Base-by-base conservation (phyloP, 2,113 vertebrate genomes). In the Chaetodon trifascialis region DNA sequence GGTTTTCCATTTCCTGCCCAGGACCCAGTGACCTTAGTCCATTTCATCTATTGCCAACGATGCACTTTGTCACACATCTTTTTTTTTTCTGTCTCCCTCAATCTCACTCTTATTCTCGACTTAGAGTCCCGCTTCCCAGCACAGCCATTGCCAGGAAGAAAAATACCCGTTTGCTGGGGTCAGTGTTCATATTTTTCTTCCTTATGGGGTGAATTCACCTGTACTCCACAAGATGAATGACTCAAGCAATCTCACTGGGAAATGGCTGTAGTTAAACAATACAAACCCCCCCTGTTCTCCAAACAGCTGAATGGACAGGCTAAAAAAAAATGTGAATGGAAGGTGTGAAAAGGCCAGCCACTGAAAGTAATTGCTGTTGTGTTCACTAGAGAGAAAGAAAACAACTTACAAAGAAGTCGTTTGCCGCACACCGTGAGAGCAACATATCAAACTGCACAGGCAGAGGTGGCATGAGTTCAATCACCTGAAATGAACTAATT, bases 201-300 rank as follows among this genome's bases (percentile, higher is more conserved):
- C 66, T 83, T 67, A 62, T 56, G 62, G 80, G 82, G 76, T 79
- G 78, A 83, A 38, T 83, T 91, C 76, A 90, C 87, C 88, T 91
- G 79, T 38, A 40, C 60, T 85, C 79, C 40, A 81, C 78, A 91
- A 86, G 88, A 94, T 89, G 85, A 93, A 93, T 76, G 86, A 79
- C 86, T 84, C 1, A 2, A 76, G 59, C n/a, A 6, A 71, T 66
- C 85, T 85, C 81, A 42, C 47, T 70, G 83, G 85, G 75, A 89
- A 89, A 87, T 80, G 75, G 87, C 64, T 79, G 66, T 63, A 73
- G 86, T 92, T 84, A 92, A 93, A 90, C 91, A 87, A 86, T 83
- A 70, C 72, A 72, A 83, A 2, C 16, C 63, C 25, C 38, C 52
- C 65, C 38, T 62, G 64, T 77, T 62, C 58, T 81, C 80, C 55